Conservation (phyloP, 2,797 vertebrate species). For the Microchirus variegatus region DNA sequence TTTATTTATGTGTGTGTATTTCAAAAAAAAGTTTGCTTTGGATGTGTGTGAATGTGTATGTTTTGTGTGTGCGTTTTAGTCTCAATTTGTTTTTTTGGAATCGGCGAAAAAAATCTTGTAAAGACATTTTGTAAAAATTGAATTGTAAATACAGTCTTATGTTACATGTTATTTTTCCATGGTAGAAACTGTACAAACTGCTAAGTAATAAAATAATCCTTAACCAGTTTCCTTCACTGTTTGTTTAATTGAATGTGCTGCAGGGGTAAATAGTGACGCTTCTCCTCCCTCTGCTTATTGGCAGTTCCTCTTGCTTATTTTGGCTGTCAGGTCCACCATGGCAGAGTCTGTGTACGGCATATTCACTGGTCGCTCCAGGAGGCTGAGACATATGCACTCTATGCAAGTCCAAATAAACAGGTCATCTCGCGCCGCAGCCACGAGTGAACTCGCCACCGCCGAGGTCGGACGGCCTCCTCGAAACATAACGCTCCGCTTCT, state of each 20-base stretch:
- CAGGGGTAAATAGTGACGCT: conserved; percentile 57
- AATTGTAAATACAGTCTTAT: conserved; percentile 94
- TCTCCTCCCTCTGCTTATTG: conserved; percentile 61
- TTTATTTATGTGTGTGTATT: conserved; percentile 97
- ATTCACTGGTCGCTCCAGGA: conserved; percentile 60
- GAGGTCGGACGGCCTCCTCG: conserved; percentile 37
- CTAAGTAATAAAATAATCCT: conserved; percentile 92
- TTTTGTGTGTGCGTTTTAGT: conserved; percentile 79
- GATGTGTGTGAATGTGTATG: conserved; percentile 79
- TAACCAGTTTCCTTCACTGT: conserved; percentile 68
- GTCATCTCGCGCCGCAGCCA: conserved; percentile 59
- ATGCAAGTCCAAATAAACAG: conserved; percentile 75
- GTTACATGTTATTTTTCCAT: conserved; percentile 88
- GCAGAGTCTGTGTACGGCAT: conserved; percentile 52
- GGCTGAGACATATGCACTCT: conserved; percentile 57
- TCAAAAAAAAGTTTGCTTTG: conserved; percentile 82
- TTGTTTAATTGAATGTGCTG: conserved; percentile 58
- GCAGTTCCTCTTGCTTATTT: conserved; percentile 71
- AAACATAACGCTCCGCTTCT: conserved; percentile 50
- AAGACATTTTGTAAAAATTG: conserved; percentile 91
- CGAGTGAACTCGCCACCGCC: conserved; percentile 40
- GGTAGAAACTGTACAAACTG: conserved; percentile 93
- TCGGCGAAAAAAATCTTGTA: conserved; percentile 86
- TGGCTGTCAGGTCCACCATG: conserved; percentile 62
- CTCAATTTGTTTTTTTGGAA: conserved; percentile 71